Conservation (phyloP, 2,888 invertebrate genomes). For the Tinea trinotella region DNA sequence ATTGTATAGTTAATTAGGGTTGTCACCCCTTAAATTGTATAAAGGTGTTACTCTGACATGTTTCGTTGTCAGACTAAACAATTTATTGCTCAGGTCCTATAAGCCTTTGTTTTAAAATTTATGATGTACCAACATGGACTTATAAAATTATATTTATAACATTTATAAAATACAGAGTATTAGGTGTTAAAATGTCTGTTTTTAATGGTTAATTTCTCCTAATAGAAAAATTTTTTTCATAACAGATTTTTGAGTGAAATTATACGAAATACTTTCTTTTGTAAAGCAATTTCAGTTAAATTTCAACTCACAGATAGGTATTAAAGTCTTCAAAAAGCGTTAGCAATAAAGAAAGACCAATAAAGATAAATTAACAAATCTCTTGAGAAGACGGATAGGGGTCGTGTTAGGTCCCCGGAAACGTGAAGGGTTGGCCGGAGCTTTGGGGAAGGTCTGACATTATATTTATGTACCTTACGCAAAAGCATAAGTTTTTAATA, state of each 20-base stretch:
- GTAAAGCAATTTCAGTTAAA: too few relatives aligned
- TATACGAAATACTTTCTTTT: too few relatives aligned
- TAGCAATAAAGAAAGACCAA: conserved; percentile 54
- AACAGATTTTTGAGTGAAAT: too few relatives aligned
- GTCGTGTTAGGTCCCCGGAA: conserved; percentile 41
- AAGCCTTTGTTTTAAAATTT: too few relatives aligned
- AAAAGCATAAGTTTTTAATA: conserved; percentile 8
- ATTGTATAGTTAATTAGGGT: neutral
- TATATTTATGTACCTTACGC: conserved; percentile 38
- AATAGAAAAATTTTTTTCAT: too few relatives aligned
- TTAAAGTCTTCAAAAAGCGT: conserved; percentile 7
- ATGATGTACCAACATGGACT: too few relatives aligned
- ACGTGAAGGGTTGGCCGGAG: conserved; percentile 45
- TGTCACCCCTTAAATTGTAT: neutral
- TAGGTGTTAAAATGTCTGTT: too few relatives aligned
- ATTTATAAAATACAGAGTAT: too few relatives aligned
- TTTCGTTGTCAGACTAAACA: neutral
- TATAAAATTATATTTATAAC: too few relatives aligned
- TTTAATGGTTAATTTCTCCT: too few relatives aligned
- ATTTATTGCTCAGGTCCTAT: neutral
- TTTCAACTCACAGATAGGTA: too few relatives aligned
- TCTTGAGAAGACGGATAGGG: conserved; percentile 56
- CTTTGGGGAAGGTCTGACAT: conserved; percentile 42
- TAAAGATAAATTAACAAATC: conserved; percentile 65
- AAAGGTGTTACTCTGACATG: neutral